These are phyloP conservation scores for Taeniopygia guttata DNA, from an alignment of 2,797 vertebrate genomes.

Conservation along the genomic window DNA sequence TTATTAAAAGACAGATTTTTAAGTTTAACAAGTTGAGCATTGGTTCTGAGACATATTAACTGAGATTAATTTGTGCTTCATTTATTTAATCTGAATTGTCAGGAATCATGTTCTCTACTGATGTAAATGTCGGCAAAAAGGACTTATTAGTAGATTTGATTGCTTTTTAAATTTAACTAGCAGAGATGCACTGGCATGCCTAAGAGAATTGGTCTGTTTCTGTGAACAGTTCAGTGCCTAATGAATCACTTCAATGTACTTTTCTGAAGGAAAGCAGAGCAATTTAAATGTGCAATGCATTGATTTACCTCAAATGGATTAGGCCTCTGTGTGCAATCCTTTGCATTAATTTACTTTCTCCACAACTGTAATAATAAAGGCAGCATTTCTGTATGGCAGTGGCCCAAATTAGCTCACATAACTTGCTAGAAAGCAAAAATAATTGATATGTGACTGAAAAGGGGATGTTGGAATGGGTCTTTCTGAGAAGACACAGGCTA, in stretches of 20 bases:
- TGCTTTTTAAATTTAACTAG: constrained; percentile 80
- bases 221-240: constrained; percentile 70
- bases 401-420: constrained; percentile 38
- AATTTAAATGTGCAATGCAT: constrained; percentile 75
- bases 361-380: constrained; percentile 64
- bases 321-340: constrained; percentile 72
- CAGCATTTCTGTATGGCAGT: background rate
- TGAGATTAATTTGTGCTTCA: constrained; percentile 72
- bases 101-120: constrained; percentile 67
- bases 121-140: constrained; percentile 75
- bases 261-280: constrained; percentile 76
- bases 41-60: constrained; percentile 45
- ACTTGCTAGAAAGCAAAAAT: constrained; percentile 51
- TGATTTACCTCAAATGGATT: constrained; percentile 80
- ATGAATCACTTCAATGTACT: constrained; percentile 78
- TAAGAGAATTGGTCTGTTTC: constrained; percentile 72
- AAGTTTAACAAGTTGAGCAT: constrained; percentile 28
- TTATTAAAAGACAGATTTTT: background rate
- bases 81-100: constrained; percentile 77
- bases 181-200: constrained; percentile 69
- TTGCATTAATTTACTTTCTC: constrained; percentile 74
- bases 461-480: background rate
- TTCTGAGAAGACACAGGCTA: background rate
- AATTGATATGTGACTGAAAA: constrained; percentile 20
- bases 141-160: constrained; percentile 77